Evolutionary conservation across 1,140 invertebrate genomes (phyloP).

Genomic region (Lordiphosa clarofinis): DNA sequence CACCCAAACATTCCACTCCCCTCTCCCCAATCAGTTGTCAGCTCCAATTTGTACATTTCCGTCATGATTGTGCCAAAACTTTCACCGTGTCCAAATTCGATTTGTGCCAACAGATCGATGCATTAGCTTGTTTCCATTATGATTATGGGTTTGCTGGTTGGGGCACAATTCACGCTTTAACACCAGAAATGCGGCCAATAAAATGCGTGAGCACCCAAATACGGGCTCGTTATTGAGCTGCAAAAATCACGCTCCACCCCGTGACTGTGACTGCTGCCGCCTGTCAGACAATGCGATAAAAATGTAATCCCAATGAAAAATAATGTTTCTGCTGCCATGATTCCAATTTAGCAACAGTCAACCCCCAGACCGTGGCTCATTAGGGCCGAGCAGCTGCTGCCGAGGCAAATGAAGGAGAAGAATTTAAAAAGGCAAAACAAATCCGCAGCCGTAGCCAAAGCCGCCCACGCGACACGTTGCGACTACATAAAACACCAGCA

Average conservation of each 20-base stretch:
- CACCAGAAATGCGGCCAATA: constrained; percentile 40
- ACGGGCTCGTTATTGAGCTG: constrained; percentile 74
- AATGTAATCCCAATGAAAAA: constrained; percentile 79
- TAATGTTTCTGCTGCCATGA: constrained; percentile 67
- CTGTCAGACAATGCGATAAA: constrained; percentile 76
- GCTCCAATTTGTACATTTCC: constrained; percentile 58
- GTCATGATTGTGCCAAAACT: constrained; percentile 39
- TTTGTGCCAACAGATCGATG: constrained; percentile 47
- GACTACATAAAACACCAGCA: constrained; percentile 72
- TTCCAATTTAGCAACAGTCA: constrained; percentile 69
- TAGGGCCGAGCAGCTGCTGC: constrained; percentile 38
- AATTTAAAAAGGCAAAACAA: constrained; percentile 79
- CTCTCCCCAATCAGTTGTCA: constrained; percentile 25
- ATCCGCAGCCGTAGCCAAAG: constrained; percentile 34
- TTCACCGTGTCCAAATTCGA: constrained; percentile 22
- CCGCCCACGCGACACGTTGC: constrained; percentile 44
- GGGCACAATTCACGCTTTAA: constrained; percentile 42
- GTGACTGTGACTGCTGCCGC: constrained; percentile 66
- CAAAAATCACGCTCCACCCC: constrained; percentile 70
- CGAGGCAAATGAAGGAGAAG: constrained; percentile 75
- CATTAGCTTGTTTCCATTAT: constrained; percentile 43
- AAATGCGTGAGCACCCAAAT: constrained; percentile 64
- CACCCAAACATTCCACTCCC: neutral
- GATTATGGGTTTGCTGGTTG: constrained; percentile 18
- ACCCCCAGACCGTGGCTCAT: constrained; percentile 49